These are phyloP conservation scores for Otocyon megalotis DNA, from an alignment of 2,113 vertebrate genomes.

Conservation along the genomic window DNA sequence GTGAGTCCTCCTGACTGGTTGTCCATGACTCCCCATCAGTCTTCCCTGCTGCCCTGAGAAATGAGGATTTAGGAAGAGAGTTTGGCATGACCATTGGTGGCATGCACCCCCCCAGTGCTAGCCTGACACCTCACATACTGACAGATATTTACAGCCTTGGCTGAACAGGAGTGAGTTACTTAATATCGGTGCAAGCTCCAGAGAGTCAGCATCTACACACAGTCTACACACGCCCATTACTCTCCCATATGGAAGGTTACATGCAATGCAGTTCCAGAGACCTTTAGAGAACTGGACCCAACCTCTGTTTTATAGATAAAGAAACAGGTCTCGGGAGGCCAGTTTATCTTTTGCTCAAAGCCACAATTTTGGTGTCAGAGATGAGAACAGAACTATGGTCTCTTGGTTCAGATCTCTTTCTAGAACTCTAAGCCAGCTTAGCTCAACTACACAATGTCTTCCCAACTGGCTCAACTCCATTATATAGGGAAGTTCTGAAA, in stretches of 20 bases:
- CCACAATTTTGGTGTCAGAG: not conserved
- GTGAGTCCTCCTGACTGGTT: conserved; percentile 68
- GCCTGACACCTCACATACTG: not conserved
- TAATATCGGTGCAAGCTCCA: not conserved
- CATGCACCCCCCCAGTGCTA: not conserved
- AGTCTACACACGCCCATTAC: not conserved
- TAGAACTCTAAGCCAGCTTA: not conserved
- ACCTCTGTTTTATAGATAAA: not conserved
- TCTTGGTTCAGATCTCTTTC: not conserved
- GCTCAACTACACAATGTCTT: not conserved
- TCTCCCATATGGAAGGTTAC: not conserved
- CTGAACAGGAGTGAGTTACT: not conserved
- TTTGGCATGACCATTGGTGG: not conserved
- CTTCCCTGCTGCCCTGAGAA: not conserved
- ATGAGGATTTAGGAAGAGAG: conserved; percentile 55
- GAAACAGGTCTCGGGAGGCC: not conserved
- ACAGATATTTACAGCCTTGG: not conserved
- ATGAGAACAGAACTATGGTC: not conserved
- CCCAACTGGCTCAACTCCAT: not conserved
- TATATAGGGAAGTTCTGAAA: not conserved
- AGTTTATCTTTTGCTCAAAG: not conserved
- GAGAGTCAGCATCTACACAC: not conserved
- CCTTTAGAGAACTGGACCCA: not conserved
- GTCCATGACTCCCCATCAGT: conserved; percentile 54
- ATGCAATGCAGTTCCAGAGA: not conserved